These are phyloP conservation scores for Scomber colias DNA, from an alignment of 2,113 vertebrate species.

Conservation along the genomic window DNA sequence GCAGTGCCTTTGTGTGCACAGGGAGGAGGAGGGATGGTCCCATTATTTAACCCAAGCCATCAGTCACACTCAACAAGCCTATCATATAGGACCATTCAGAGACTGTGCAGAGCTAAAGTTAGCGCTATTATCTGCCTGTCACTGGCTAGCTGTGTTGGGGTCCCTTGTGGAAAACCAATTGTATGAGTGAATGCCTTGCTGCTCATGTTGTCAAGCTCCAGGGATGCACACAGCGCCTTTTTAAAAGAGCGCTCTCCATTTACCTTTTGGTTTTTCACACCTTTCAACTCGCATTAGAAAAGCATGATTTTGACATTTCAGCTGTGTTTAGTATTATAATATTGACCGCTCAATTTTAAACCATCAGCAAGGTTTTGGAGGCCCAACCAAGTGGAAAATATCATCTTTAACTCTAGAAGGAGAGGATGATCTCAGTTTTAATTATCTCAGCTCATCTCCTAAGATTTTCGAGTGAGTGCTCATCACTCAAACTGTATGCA, in stretches of 20 bases:
- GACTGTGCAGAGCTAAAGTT: slow-evolving; percentile 73
- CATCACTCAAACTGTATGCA: slow-evolving; percentile 74
- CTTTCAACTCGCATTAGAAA: slow-evolving; percentile 49
- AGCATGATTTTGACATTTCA: slow-evolving; percentile 35
- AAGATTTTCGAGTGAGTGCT: slow-evolving; percentile 68
- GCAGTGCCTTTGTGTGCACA: slow-evolving; percentile 48
- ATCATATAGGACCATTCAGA: slow-evolving; percentile 73
- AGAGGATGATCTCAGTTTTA: slow-evolving; percentile 56
- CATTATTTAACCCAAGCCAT: slow-evolving; percentile 75
- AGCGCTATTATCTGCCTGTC: slow-evolving; percentile 81
- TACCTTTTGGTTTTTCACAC: slow-evolving; percentile 58
- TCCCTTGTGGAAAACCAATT: slow-evolving; percentile 77
- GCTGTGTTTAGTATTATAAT: slow-evolving; percentile 20
- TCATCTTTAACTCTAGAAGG: slow-evolving; percentile 46
- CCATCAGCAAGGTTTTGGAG: slow-evolving; percentile 27
- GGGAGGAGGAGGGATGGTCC: slow-evolving; percentile 44
- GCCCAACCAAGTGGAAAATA: slow-evolving; percentile 28
- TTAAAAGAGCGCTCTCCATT: slow-evolving; percentile 58
- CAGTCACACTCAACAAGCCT: slow-evolving; percentile 82
- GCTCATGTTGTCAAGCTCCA: slow-evolving; percentile 61
- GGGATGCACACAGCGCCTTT: slow-evolving; percentile 53
- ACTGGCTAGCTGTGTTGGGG: slow-evolving; percentile 70
- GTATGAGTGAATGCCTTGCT: slow-evolving; percentile 72
- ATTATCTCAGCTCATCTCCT: slow-evolving; percentile 69
- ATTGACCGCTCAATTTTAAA: slow-evolving; percentile 43